These are phyloP conservation scores for Rhincodon typus DNA, from an alignment of 2,797 vertebrate species.

Conservation along the genomic window DNA sequence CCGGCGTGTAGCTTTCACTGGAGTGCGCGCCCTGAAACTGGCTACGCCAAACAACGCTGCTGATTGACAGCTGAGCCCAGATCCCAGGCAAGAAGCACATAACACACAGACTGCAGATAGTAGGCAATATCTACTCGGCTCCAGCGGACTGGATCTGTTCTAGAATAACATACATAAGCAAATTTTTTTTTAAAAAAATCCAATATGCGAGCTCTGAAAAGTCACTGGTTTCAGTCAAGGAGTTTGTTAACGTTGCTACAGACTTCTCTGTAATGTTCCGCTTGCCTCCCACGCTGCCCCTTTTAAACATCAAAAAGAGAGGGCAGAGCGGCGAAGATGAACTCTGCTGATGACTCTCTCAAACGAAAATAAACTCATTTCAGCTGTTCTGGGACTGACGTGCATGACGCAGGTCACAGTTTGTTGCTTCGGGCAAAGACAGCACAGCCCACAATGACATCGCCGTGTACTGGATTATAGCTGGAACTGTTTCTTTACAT, in stretches of 20 bases:
- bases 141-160: neutral
- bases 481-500: neutral
- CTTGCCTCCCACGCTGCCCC: too few relatives aligned
- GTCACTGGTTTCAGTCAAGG: neutral
- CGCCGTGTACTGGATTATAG: neutral
- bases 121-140: neutral
- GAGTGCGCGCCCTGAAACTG: slow-evolving; percentile 11
- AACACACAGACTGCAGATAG: neutral
- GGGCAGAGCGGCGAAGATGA: neutral
- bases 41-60: neutral
- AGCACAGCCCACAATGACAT: neutral
- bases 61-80: slow-evolving; percentile 29
- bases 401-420: neutral
- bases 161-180: neutral
- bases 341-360: neutral
- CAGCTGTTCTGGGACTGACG: neutral
- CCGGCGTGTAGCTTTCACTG: neutral
- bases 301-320: neutral
- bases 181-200: neutral
- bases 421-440: neutral
- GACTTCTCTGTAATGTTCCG: neutral
- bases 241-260: neutral
- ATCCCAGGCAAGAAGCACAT: neutral
- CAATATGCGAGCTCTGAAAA: neutral
- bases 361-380: neutral